Conservation (phyloP, 2,113 vertebrate species). For the Notiomystis cincta region DNA sequence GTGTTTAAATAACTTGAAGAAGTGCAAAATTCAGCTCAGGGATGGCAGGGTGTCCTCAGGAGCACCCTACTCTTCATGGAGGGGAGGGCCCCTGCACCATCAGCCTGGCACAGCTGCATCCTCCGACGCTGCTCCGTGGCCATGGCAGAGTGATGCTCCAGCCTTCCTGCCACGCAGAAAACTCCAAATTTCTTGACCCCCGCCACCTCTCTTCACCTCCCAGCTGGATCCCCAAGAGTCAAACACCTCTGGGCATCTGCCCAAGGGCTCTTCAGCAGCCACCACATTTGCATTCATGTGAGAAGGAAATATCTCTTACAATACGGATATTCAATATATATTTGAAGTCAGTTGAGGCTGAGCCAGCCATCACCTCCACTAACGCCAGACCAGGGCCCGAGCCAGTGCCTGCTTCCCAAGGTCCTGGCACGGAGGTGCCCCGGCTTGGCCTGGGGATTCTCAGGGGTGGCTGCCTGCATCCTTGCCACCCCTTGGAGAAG, state of each 20-base stretch:
- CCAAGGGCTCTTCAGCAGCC: background rate
- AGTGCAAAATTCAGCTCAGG: conserved; percentile 29
- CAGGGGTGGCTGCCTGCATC: background rate
- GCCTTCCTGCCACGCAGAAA: background rate
- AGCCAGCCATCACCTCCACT: background rate
- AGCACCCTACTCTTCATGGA: background rate
- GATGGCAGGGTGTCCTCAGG: background rate
- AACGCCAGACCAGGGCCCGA: background rate
- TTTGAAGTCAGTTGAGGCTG: conserved; percentile 63
- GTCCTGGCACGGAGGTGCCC: background rate
- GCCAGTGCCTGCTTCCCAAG: background rate
- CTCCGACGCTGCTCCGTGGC: rapidly evolving
- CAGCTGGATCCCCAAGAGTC: background rate
- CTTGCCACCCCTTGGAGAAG: background rate
- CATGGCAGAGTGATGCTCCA: background rate
- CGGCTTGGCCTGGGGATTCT: background rate
- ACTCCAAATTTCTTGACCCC: background rate
- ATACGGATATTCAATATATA: conserved; percentile 67
- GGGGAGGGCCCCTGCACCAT: background rate
- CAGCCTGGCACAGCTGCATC: background rate
- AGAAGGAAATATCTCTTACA: conserved; percentile 56
- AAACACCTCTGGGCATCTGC: background rate
- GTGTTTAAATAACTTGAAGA: background rate
- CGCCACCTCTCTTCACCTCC: background rate
- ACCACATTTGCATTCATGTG: background rate